Evolutionary conservation across 2,797 vertebrate species (phyloP).

Genomic region (Enteromius thamalakanensis): DNA sequence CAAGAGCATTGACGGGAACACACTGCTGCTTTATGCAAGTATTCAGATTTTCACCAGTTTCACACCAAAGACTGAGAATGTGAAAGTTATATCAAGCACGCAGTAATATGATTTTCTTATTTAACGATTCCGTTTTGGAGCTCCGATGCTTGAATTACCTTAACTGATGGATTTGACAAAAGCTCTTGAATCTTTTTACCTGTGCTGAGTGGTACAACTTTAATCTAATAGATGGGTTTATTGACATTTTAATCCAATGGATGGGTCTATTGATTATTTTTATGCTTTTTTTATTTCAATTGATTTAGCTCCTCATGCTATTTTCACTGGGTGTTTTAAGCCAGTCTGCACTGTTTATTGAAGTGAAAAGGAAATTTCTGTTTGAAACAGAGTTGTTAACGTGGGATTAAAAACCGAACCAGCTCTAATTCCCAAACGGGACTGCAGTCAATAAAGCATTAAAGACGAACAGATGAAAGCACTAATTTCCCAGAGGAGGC

Average conservation of each 20-base stretch:
- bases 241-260: not conserved
- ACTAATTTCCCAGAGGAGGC: constrained; percentile 6
- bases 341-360: not conserved
- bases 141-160: constrained; percentile 15
- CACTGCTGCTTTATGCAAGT: not conserved
- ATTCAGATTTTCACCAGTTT: constrained; percentile 28
- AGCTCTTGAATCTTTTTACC: constrained; percentile 9
- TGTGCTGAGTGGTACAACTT: not conserved
- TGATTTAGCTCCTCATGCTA: not conserved
- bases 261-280: not conserved
- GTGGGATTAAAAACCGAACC: constrained; percentile 18
- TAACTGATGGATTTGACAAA: constrained; percentile 19
- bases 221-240: not conserved
- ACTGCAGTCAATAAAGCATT: not conserved
- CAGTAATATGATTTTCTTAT: constrained; percentile 7
- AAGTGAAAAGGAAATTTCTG: not conserved
- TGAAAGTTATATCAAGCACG: constrained; percentile 10
- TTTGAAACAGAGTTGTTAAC: not conserved
- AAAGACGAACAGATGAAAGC: not conserved
- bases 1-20: not conserved
- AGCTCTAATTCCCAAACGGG: constrained; percentile 1
- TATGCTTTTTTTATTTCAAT: not conserved
- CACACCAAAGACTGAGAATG: not conserved
- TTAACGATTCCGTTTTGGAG: constrained; percentile 2
- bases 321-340: not conserved